These are phyloP conservation scores for Zelostemma sp. DNA, from an alignment of 1,140 invertebrate species.

Conservation along the genomic window DNA sequence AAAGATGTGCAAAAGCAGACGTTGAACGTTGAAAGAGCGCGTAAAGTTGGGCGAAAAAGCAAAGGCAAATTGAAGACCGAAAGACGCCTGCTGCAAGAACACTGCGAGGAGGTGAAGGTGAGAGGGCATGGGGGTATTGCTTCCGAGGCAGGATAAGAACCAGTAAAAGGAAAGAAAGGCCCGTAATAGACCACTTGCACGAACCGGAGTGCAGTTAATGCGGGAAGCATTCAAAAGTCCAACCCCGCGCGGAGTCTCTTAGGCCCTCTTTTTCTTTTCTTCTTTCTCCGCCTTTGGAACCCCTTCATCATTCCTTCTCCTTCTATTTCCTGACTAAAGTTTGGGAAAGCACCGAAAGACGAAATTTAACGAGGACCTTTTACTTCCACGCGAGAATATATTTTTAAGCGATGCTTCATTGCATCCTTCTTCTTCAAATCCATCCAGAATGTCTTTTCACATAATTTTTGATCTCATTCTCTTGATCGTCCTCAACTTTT, in stretches of 20 bases:
- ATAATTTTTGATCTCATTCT: no score
- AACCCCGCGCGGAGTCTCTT: slow-evolving; percentile 16
- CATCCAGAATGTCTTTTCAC: no score
- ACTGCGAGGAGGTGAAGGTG: slow-evolving; percentile 25
- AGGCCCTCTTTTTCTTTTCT: slow-evolving; percentile 6
- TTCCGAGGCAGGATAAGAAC: slow-evolving; percentile 24
- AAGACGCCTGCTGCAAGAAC: slow-evolving; percentile 28
- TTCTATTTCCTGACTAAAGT: slow-evolving; percentile 20
- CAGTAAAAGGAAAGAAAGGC: slow-evolving; percentile 45
- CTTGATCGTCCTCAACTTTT: no score
- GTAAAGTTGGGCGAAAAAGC: slow-evolving; percentile 24
- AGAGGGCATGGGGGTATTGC: slow-evolving; percentile 10
- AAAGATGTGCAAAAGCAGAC: slow-evolving; percentile 3
- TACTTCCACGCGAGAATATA: slow-evolving; percentile 21
- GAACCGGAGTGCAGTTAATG: slow-evolving; percentile 56
- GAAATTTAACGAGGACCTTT: slow-evolving; percentile 25
- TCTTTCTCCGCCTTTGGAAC: slow-evolving; percentile 13
- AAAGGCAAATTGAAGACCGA: slow-evolving; percentile 40
- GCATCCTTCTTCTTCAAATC: slow-evolving; percentile 8
- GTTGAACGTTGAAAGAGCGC: slow-evolving; percentile 25
- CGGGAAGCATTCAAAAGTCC: slow-evolving; percentile 51
- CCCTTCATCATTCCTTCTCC: slow-evolving; percentile 24
- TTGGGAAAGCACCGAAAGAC: slow-evolving; percentile 25
- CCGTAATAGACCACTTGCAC: slow-evolving; percentile 58
- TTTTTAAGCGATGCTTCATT: slow-evolving; percentile 10